These are phyloP conservation scores for Hyposoter didymator DNA, from an alignment of 2,888 invertebrate species.

Conservation along the genomic window DNA sequence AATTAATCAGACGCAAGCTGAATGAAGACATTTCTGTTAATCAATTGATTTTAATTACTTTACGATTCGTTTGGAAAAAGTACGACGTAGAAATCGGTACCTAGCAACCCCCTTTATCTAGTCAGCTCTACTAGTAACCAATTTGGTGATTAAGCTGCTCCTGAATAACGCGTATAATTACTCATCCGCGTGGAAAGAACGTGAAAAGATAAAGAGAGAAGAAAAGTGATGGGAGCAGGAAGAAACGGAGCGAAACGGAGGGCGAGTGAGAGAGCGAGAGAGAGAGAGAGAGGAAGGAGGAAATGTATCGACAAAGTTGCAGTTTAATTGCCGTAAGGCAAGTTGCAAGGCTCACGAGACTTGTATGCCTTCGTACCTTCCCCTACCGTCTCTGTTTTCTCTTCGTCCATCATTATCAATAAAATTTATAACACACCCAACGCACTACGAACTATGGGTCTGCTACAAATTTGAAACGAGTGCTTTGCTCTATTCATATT, in stretches of 20 bases:
- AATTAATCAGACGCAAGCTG: not conserved
- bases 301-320: constrained; percentile 49
- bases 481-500: constrained; percentile 42
- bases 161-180: constrained; percentile 61
- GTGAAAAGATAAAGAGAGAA: constrained; percentile 1
- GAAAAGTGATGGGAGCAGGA: not conserved
- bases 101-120: constrained; percentile 29
- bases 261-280: not conserved
- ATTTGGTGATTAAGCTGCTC: constrained; percentile 51
- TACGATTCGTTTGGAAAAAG: constrained; percentile 6
- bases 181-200: constrained; percentile 57
- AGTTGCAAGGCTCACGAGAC: constrained; percentile 42
- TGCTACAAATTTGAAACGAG: not conserved
- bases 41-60: not conserved
- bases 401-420: constrained; percentile 22
- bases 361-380: constrained; percentile 32
- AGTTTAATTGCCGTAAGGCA: constrained; percentile 64
- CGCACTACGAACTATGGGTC: constrained; percentile 13
- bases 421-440: constrained; percentile 8
- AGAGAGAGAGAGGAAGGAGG: not conserved
- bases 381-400: not conserved
- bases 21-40: not conserved
- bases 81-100: not conserved
- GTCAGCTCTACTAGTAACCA: not conserved
- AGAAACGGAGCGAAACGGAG: not conserved